Percentiles rank a stretch among this genome's conserved stretches.
phyloP scores from a whole-genome alignment of 1,140 invertebrate species.

The Eubasilissa regina region DNA sequence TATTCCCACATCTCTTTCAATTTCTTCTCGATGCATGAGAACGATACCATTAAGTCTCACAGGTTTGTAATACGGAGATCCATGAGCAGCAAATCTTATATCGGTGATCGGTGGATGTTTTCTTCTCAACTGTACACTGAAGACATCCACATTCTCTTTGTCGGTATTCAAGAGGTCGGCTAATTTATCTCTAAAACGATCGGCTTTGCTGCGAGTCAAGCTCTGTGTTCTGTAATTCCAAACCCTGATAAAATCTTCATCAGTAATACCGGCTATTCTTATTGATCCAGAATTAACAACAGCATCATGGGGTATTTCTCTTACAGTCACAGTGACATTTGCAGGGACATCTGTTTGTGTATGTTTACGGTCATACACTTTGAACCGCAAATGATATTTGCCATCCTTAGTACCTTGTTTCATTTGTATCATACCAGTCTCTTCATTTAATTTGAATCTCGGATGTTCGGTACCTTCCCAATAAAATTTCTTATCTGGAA shows the following conservation, averaged over 20 bases:
- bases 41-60: conserved; percentile 95
- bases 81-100: conserved; percentile 94
- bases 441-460: conserved; percentile 89
- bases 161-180: conserved; percentile 88
- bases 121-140: conserved; percentile 91
- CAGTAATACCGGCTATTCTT: conserved; percentile 92
- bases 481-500: conserved; percentile 97
- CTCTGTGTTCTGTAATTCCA: conserved; percentile 93
- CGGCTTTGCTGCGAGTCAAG: conserved; percentile 88
- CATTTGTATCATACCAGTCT: conserved; percentile 97
- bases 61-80: conserved; percentile 96
- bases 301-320: conserved; percentile 95
- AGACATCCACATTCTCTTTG: conserved; percentile 94
- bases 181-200: conserved; percentile 90
- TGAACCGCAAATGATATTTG: conserved; percentile 88
- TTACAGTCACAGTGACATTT: conserved; percentile 93
- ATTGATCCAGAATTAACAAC: conserved; percentile 96
- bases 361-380: conserved; percentile 94
- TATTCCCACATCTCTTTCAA: conserved; percentile 93
- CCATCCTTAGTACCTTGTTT: conserved; percentile 91
- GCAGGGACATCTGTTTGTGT: conserved; percentile 93
- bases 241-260: conserved; percentile 95
- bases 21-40: conserved; percentile 93
- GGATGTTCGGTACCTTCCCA: conserved; percentile 89
- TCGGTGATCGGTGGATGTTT: conserved; percentile 93